Evolutionary conservation across 2,113 vertebrate species (phyloP).

Genomic region (Tringa solitaria): DNA sequence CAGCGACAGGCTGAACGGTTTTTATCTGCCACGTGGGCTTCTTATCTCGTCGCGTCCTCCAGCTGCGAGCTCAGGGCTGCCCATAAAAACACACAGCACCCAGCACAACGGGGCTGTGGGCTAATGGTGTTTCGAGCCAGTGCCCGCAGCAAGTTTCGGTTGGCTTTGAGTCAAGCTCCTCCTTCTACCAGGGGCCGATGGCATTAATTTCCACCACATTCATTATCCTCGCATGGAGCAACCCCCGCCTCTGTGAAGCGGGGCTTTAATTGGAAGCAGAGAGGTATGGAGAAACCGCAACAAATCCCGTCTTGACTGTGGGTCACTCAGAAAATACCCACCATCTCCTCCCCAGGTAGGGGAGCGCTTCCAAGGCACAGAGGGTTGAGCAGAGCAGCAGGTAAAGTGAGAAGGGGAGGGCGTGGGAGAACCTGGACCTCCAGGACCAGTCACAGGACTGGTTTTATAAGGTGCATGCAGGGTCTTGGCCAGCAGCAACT

Average conservation of each 20-base stretch:
- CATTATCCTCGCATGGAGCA: neutral
- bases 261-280: neutral
- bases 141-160: neutral
- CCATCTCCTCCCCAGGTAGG: neutral
- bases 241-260: rapidly evolving
- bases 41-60: neutral
- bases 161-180: neutral
- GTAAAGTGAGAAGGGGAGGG: neutral
- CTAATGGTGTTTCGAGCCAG: neutral
- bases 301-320: neutral
- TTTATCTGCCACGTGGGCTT: neutral
- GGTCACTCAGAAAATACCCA: neutral
- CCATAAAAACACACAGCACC: neutral
- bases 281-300: neutral
- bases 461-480: neutral
- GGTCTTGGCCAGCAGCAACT: slow-evolving; percentile 4
- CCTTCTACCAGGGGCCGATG: neutral
- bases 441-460: neutral
- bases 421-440: neutral
- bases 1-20: neutral
- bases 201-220: neutral
- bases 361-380: neutral
- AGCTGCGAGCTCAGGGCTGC: neutral
- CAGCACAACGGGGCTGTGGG: neutral
- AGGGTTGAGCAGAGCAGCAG: neutral